Evolutionary conservation across 2,797 vertebrate genomes (phyloP), one percentile per base, ranked within the genome.

Genomic region (Sebastes kiyomatsui): DNA sequence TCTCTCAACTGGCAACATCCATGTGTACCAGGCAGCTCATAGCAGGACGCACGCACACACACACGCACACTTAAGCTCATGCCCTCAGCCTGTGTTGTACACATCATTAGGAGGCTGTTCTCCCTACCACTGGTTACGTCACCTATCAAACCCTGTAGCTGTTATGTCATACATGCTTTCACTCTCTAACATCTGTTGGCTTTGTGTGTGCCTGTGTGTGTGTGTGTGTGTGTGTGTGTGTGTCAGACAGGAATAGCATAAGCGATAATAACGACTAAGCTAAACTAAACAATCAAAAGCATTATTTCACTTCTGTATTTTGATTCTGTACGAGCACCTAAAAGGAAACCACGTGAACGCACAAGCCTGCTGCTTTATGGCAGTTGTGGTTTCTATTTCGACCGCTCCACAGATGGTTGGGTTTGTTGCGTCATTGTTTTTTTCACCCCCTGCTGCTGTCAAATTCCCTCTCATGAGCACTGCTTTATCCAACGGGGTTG

Each of bases 161-260:
- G 87, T 92, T 90, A 91, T 86, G 89, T 93, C 91, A 95, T 56
- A 62, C 33, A 16, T 23, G 64, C 32, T 81, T 71, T 73, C 1
- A 30, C 16, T 77, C 59, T 74, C 28, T 59, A 13, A 33, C 38
- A 70, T 32, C 11, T 23, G 42, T 60, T 33, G 73, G 71, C 66
- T 85, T 33, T 59, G 6, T 81, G 35, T 54, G 52, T 54, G 52
- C n/a, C n/a, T 54, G 52, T 54, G 52, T 59, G 6, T 81, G 33
- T 59, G 62, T 58, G 55, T 59, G 6, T 81, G 33, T 30, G 62
- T 35, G 33, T 35, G 32, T n/a, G 59, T 55, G 52, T 55, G 54
- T 55, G 54, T 23, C 35, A 14, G 18, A 55, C 58, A 61, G 9
- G 7, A 77, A 73, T 30, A 74, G 42, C 22, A 80, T n/a, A n/a